phyloP scores from a whole-genome alignment of 92 coral and sea anemone genomes.

The Nematostella vectensis region DNA sequence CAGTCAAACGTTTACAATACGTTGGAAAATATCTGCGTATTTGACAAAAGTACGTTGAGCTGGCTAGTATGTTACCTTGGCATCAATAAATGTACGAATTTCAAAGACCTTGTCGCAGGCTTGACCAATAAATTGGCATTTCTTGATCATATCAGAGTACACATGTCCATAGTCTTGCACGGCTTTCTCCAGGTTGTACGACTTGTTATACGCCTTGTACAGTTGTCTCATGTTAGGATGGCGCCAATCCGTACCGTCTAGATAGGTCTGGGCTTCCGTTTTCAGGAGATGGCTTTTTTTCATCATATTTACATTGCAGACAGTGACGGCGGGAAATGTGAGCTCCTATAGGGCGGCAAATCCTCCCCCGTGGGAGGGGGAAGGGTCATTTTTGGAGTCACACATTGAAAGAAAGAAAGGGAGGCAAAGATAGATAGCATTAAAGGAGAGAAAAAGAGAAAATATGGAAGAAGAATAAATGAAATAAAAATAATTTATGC shows the following conservation, averaged over 20 bases:
- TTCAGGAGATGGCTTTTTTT: conserved; percentile 8
- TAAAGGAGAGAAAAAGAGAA: not conserved
- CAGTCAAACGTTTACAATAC: no score
- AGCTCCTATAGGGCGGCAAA: no score
- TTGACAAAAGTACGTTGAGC: no score
- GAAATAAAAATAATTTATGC: no score
- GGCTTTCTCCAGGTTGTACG: not conserved
- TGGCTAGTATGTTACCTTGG: no score
- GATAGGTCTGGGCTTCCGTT: conserved; percentile 2
- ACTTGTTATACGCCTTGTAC: not conserved
- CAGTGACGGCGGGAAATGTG: not conserved
- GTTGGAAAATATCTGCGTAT: no score
- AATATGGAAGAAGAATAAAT: no score
- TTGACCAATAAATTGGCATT: not conserved
- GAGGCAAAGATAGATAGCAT: not conserved
- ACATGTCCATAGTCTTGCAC: conserved; percentile 1
- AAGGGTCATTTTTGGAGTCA: no score
- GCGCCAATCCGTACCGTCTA: not conserved
- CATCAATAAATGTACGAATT: no score
- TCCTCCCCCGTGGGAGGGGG: no score
- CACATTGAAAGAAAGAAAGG: no score
- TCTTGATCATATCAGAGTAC: conserved; percentile 4
- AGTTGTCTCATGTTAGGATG: not conserved
- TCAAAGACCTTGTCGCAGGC: not conserved
- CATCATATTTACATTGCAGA: conserved; percentile 5